These are phyloP conservation scores for Amphilophus citrinellus DNA, from an alignment of 2,113 vertebrate genomes.

Conservation along the genomic window DNA sequence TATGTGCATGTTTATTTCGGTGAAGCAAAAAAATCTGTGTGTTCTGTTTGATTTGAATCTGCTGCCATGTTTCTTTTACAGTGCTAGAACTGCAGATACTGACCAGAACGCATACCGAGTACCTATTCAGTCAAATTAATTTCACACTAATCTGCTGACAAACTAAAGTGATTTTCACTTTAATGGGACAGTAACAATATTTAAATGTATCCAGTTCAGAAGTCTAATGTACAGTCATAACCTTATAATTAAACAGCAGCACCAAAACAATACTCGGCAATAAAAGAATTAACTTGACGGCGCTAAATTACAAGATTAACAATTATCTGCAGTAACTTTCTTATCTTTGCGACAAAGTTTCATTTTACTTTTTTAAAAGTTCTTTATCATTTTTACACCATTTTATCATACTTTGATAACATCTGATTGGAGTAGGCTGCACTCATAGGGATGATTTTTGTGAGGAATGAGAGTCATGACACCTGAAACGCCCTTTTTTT, in stretches of 20 bases:
- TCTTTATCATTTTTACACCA: background rate
- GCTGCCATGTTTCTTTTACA: too few species aligned
- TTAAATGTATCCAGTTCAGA: background rate
- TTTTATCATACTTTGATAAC: accelerated
- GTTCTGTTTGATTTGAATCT: too few species aligned
- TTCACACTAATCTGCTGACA: background rate
- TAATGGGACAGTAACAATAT: too few species aligned
- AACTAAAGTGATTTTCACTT: background rate
- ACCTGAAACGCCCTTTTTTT: background rate
- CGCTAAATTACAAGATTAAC: background rate
- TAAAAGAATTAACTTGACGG: too few species aligned
- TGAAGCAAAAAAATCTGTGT: background rate
- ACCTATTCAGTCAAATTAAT: background rate
- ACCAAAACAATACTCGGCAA: accelerated
- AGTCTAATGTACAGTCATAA: background rate
- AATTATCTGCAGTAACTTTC: background rate
- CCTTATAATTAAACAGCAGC: background rate
- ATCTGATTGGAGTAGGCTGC: background rate
- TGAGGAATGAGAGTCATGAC: background rate
- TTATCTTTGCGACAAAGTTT: too few species aligned
- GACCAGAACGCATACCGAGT: background rate
- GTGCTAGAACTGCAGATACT: background rate
- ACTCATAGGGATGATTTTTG: background rate
- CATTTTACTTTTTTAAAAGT: too few species aligned
- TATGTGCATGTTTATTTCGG: too few species aligned